Conservation (phyloP, 1,140 invertebrate genomes). For the Pseudobourletiella spinata region DNA sequence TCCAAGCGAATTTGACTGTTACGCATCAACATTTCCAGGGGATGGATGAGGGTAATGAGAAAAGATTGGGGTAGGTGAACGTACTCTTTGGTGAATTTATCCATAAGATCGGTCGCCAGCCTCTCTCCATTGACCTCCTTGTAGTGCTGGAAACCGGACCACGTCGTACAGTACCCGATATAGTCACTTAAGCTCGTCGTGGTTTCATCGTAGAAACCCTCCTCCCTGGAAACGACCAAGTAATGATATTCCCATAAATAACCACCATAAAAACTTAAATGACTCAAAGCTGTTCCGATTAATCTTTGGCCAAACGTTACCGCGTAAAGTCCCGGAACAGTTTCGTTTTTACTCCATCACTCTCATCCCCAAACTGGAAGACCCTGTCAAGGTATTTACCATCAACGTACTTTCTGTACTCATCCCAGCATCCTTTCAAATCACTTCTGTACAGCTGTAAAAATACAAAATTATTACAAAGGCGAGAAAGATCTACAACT, state of each 20-base stretch:
- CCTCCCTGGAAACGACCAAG: too few relatives aligned
- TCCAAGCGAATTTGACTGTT: too few relatives aligned
- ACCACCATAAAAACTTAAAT: neutral
- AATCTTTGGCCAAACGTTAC: too few relatives aligned
- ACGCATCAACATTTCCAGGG: too few relatives aligned
- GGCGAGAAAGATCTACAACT: neutral
- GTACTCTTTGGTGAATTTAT: slow-evolving; percentile 25
- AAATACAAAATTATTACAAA: slow-evolving; percentile 3
- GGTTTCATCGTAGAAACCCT: slow-evolving; percentile 25
- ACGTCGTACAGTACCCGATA: slow-evolving; percentile 18
- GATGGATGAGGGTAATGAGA: too few relatives aligned
- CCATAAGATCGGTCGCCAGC: slow-evolving; percentile 5
- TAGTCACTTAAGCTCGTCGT: slow-evolving; percentile 19
- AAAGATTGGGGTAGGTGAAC: too few relatives aligned
- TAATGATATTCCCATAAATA: neutral
- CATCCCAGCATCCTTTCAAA: slow-evolving; percentile 24
- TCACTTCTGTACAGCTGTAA: slow-evolving; percentile 22
- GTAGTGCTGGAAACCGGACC: slow-evolving; percentile 26
- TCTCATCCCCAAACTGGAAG: neutral
- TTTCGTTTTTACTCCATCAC: neutral
- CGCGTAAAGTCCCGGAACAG: slow-evolving; percentile 1
- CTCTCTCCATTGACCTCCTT: slow-evolving; percentile 18
- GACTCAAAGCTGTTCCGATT: too few relatives aligned
- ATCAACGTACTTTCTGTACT: slow-evolving; percentile 27
- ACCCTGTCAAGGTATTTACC: slow-evolving; percentile 14